Base-by-base conservation (phyloP, 2,113 vertebrate genomes). In the Barbus barbus region DNA sequence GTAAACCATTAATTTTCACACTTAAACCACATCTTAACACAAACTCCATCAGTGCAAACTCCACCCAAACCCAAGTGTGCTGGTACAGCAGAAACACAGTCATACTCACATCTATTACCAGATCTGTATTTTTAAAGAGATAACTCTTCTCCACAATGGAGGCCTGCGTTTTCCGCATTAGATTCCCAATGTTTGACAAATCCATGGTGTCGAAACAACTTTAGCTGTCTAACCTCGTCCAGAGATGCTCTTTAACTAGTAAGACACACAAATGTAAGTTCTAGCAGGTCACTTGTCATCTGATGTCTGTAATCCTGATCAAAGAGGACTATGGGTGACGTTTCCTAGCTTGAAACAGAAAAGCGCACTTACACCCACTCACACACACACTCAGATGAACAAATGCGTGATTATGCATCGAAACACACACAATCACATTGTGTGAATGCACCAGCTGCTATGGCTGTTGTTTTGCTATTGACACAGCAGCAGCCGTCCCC, bases 391-490 rank as follows among this genome's bases (percentile, higher is more conserved):
- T 74, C 72, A 11, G 33, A 83, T 81, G 77, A 80, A 86, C 84
- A 87, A 87, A 85, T 71, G 74, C 58, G 71, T 83, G 48, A 82
- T 86, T 87, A 84, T 84, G 85, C 41, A 60, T 81, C 46, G 69
- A 78, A 31, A 83, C 87, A 85, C 86, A 69, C 77, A 85, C 58
- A 85, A 71, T 85, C 87, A 78, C 81, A 81, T 73, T 69, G 61
- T 86, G 65, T 82, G 63, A 86, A 90, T 51, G 78, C 84, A 90
- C 90, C 93, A 92, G 93, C 92, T 93, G 85, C 83, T 80, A 83
- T 33, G 53, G 90, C 89, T 94, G 91, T 89, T 90, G 89, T 93
- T 92, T 89, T 93, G 92, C 89, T 91, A 89, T 89, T 91, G 89
- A 91, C 87, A 88, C 83, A 88, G 90, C 75, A 82, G 80, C 26